Conservation (phyloP, 2,888 invertebrate genomes). For the Ctena decussata region DNA sequence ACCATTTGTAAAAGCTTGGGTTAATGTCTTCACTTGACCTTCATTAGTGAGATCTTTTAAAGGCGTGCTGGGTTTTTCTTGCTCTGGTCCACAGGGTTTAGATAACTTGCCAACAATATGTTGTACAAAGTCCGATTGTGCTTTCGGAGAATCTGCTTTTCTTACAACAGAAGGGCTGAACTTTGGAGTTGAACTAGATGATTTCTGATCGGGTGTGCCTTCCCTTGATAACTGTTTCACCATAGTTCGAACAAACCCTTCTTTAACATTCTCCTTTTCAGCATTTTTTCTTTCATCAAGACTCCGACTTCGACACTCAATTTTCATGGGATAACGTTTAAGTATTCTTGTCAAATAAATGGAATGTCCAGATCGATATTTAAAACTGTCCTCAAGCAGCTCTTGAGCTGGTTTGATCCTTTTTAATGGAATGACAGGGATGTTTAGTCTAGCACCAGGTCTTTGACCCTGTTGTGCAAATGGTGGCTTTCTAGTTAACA, state of each 20-base stretch:
- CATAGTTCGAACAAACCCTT: slow-evolving; percentile 79
- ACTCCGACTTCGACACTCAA: slow-evolving; percentile 69
- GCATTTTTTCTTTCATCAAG: slow-evolving; percentile 64
- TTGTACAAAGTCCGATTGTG: slow-evolving; percentile 78
- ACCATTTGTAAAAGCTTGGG: slow-evolving; percentile 72
- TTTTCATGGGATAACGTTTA: slow-evolving; percentile 77
- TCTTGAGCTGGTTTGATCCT: slow-evolving; percentile 84
- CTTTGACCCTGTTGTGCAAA: slow-evolving; percentile 44
- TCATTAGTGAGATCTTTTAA: slow-evolving; percentile 80
- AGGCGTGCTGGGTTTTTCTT: slow-evolving; percentile 58
- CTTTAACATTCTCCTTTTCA: slow-evolving; percentile 75
- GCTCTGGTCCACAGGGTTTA: slow-evolving; percentile 73
- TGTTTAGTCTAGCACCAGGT: slow-evolving; percentile 62
- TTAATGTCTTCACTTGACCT: slow-evolving; percentile 76
- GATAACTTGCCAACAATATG: slow-evolving; percentile 77
- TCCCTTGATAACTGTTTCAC: slow-evolving; percentile 81
- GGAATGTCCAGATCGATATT: slow-evolving; percentile 80
- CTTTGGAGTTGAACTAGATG: slow-evolving; percentile 13
- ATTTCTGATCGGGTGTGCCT: slow-evolving; percentile 72
- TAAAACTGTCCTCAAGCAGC: slow-evolving; percentile 82
- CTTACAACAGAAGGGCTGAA: background rate
- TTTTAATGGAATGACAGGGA: slow-evolving; percentile 72
- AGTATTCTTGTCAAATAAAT: slow-evolving; percentile 79
- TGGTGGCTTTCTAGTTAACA: slow-evolving; percentile 59
- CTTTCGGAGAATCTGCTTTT: slow-evolving; percentile 74